Evolutionary conservation across 92 coral and sea anemone species (phyloP).

Genomic region (Isaurus tuberculatus): DNA sequence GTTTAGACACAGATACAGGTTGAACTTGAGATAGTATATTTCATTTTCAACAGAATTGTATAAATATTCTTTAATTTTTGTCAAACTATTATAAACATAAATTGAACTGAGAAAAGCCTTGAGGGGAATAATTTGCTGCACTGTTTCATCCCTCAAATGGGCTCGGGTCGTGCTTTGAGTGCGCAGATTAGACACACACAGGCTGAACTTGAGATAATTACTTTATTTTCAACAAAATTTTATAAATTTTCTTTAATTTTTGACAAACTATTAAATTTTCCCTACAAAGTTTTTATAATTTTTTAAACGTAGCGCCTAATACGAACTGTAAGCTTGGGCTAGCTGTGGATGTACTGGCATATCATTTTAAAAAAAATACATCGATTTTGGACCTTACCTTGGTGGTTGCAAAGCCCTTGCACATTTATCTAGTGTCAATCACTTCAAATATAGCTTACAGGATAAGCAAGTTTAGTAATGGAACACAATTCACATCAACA

Average conservation of each 20-base stretch:
- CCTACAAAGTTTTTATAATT: too few species aligned
- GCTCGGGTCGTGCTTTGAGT: too few species aligned
- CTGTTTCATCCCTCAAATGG: neutral
- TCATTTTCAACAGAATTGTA: neutral
- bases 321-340: neutral
- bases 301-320: neutral
- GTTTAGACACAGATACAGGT: neutral
- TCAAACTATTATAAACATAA: neutral
- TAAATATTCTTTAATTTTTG: neutral
- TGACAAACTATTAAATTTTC: neutral
- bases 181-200: neutral
- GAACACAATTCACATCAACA: too few species aligned
- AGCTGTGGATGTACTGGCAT: neutral
- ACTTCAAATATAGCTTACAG: too few species aligned
- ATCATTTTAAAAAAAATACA: neutral
- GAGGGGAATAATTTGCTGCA: neutral
- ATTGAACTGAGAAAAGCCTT: constrained; percentile 3
- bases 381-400: constrained; percentile 9
- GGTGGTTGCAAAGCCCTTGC: constrained; percentile 10
- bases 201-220: too few species aligned
- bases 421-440: neutral
- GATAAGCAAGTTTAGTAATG: too few species aligned
- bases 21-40: too few species aligned
- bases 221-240: neutral
- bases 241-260: neutral